Evolutionary conservation across 2,888 invertebrate species (phyloP).

Genomic region (Stomorhina lunata): DNA sequence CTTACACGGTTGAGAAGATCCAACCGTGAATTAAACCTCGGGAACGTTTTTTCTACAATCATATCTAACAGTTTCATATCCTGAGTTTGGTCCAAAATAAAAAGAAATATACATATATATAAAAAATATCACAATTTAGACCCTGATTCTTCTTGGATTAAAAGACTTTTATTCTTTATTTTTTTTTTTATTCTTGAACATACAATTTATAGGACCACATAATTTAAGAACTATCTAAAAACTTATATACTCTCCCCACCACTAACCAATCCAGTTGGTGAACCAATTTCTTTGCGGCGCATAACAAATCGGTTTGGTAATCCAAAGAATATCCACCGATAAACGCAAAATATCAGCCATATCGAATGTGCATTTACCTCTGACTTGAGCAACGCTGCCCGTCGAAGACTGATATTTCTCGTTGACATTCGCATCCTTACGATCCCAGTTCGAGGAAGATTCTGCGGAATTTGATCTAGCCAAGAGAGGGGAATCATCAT

Average conservation of each 20-base stretch:
- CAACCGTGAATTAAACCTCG: too few species aligned
- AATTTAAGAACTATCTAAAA: neutral
- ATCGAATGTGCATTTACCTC: constrained; percentile 74
- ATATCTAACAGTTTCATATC: too few species aligned
- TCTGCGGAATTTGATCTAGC: constrained; percentile 26
- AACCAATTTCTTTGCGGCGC: constrained; percentile 75
- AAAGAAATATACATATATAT: too few species aligned
- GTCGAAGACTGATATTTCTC: neutral
- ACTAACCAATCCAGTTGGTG: constrained; percentile 72
- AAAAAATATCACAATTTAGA: too few species aligned
- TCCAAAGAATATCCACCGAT: constrained; percentile 75
- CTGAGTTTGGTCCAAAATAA: too few species aligned
- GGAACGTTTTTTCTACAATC: too few species aligned
- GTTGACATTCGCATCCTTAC: constrained; percentile 22
- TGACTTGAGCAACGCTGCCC: constrained; percentile 48
- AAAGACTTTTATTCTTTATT: too few species aligned
- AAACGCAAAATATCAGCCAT: constrained; percentile 74
- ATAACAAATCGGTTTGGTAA: constrained; percentile 75
- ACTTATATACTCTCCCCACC: neutral
- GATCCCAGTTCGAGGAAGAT: constrained; percentile 34
- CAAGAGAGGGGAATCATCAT: constrained; percentile 7
- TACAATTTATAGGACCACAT: neutral
- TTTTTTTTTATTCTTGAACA: neutral
- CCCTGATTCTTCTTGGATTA: too few species aligned
- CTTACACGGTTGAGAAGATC: too few species aligned